Evolutionary conservation across 2,113 vertebrate species (phyloP), one percentile per base, ranked within the genome.

Genomic region (Periophthalmus modestus): DNA sequence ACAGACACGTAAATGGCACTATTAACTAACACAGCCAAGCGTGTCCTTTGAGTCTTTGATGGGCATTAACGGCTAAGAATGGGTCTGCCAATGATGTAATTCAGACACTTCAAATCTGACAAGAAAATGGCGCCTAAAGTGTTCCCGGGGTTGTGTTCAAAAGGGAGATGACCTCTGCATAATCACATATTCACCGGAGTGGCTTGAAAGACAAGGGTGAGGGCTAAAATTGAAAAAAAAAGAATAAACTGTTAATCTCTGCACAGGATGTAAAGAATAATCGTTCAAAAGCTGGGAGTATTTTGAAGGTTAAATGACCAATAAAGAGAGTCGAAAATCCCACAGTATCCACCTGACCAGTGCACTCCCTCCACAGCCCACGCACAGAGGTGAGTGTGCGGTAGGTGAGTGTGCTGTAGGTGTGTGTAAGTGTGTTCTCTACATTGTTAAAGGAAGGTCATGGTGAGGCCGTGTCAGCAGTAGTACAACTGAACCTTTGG

Each of bases 1-100:
- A 69, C 69, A 85, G 89, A 90, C 81, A 81, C 75, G 52, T 85
- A 92, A 92, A 92, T 90, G 87, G 83, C 78, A 69, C 83, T 77
- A 91, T 92, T 91, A 92, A 83, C 84, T 74, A 75, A 88, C 79
- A 91, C 90, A 91, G 72, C 79, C 88, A 91, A 81, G 89, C 91
- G 80, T 90, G 89, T 82, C 78, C 54, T 84, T 77, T 82, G 75
- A 75, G 78, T 85, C 81, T 67, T 75, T 19, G 36, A 69, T 52
- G 70, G 78, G 86, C 79, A 81, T 85, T 82, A 82, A n/a, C 5
- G 76, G 75, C 69, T 58, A 69, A 74, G 67, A 52, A 78, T 79
- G 74, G 84, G 84, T 88, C 76, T 82, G 81, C 71, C 65, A 23
- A 82, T 87, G 84, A 90, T 90, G 82, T 90, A 92, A 90, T 88